phyloP scores from a whole-genome alignment of 1,140 invertebrate genomes.

The Agrypnia vestita region DNA sequence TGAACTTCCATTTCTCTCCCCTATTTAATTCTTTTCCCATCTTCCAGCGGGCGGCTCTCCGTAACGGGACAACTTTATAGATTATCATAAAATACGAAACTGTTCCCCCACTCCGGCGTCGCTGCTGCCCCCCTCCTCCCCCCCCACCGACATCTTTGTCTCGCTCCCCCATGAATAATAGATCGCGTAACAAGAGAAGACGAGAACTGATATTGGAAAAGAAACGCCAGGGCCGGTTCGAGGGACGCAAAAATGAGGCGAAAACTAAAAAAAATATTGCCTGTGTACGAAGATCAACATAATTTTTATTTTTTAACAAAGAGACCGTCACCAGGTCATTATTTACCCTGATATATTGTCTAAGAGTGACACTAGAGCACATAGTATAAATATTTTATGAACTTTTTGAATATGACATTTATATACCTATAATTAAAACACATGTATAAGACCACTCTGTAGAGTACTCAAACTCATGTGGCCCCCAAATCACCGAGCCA shows the following conservation, averaged over 20 bases:
- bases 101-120: neutral
- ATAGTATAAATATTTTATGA: no score
- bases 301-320: no score
- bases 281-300: no score
- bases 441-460: no score
- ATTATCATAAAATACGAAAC: conserved; percentile 41
- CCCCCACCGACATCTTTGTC: neutral
- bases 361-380: no score
- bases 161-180: conserved; percentile 35
- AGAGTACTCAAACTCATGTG: no score
- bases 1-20: neutral
- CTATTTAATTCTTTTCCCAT: conserved; percentile 16
- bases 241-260: neutral
- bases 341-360: no score
- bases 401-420: no score
- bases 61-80: conserved; percentile 40
- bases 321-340: no score
- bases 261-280: neutral
- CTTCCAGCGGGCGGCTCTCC: neutral
- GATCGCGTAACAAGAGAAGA: conserved; percentile 34
- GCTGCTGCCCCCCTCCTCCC: neutral
- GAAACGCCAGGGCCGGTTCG: conserved; percentile 20
- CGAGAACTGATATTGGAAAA: conserved; percentile 37
- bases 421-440: no score
- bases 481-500: no score